phyloP scores from a whole-genome alignment of 2,797 vertebrate genomes.

The Clarias pachynema region DNA sequence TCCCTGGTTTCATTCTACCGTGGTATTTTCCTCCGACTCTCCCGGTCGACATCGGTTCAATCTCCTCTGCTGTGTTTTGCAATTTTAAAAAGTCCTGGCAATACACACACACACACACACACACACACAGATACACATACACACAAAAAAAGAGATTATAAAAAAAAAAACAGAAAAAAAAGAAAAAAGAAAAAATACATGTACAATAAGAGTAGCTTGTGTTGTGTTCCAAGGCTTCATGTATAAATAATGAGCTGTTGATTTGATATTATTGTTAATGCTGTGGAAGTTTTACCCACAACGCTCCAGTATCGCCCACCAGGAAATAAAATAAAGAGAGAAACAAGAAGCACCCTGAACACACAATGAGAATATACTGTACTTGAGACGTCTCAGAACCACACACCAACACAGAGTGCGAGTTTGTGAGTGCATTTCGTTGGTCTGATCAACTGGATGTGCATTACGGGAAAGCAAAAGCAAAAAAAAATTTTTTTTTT shows the following conservation, averaged over 20 bases:
- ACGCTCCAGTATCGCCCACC: constrained; percentile 31
- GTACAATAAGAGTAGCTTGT: constrained; percentile 54
- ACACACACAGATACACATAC: not conserved
- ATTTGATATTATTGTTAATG: constrained; percentile 53
- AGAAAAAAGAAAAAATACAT: constrained; percentile 39
- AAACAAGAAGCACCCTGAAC: not conserved
- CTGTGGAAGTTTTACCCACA: constrained; percentile 50
- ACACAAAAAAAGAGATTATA: not conserved
- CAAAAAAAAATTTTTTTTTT: not conserved
- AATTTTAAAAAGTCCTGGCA: constrained; percentile 45
- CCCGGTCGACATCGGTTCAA: not conserved
- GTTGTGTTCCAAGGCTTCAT: constrained; percentile 54
- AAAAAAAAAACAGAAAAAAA: not conserved
- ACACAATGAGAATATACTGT: not conserved
- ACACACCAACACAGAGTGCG: not conserved
- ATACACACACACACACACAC: constrained; percentile 20
- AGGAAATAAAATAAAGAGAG: not conserved
- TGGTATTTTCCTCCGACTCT: constrained; percentile 27
- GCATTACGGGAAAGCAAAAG: constrained; percentile 9
- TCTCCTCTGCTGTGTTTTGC: constrained; percentile 37
- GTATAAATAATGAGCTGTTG: constrained; percentile 53
- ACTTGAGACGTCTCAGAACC: not conserved
- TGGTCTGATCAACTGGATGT: not conserved
- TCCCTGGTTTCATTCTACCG: constrained; percentile 13
- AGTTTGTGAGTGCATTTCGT: not conserved